Conservation (phyloP, 1,140 invertebrate species). For the Drosophila grimshawi region DNA sequence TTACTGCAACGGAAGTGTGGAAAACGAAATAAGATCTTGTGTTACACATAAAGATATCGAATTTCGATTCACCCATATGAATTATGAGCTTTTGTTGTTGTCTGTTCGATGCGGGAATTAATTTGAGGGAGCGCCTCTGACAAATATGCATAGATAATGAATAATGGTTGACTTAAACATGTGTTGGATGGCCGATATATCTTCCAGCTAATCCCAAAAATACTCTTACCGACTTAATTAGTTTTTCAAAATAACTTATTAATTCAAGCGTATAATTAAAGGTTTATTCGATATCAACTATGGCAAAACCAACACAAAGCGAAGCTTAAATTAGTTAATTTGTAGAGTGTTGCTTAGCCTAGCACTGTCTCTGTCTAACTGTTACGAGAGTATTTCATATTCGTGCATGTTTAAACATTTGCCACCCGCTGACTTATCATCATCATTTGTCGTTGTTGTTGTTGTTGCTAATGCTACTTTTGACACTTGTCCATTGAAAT, state of each 20-base stretch:
- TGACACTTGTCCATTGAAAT: constrained; percentile 42
- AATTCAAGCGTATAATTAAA: no score
- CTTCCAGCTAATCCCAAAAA: no score
- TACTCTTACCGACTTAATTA: no score
- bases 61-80: constrained; percentile 25
- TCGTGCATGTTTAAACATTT: constrained; percentile 10
- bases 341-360: neutral
- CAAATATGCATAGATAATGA: neutral
- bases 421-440: constrained; percentile 29
- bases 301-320: no score
- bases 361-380: neutral
- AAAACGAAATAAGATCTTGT: constrained; percentile 25
- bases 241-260: no score
- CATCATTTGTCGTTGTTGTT: constrained; percentile 1
- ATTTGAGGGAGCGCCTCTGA: neutral
- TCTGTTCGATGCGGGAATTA: neutral
- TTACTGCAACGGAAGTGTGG: constrained; percentile 39
- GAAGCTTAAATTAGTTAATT: neutral
- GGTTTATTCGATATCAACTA: no score
- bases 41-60: constrained; percentile 37
- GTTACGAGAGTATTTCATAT: neutral
- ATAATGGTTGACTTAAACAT: no score
- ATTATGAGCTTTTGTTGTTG: constrained; percentile 9
- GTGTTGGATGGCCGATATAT: no score
- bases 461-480: constrained; percentile 14